Conservation (phyloP, 1,140 invertebrate species). For the Dinoponera quadriceps region DNA sequence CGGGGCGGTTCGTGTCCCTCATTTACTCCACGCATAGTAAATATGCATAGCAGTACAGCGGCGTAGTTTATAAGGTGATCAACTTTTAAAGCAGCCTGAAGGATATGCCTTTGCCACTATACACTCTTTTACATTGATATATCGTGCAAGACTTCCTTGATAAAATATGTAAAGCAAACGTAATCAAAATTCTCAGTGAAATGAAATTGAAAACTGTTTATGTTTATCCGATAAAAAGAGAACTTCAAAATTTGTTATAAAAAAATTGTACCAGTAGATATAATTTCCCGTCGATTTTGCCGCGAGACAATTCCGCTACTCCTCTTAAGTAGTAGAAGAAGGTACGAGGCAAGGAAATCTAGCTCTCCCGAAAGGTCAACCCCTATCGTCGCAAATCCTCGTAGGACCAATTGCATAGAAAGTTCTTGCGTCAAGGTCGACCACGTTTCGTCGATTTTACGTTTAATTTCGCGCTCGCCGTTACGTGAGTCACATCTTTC, state of each 20-base stretch:
- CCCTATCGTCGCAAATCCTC: not conserved
- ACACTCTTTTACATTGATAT: not conserved
- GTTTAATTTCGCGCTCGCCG: constrained; percentile 65
- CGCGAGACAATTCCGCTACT: too few species aligned
- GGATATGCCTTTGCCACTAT: not conserved
- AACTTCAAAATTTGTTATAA: too few species aligned
- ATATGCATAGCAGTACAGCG: constrained; percentile 27
- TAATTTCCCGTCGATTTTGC: too few species aligned
- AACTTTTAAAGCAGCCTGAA: constrained; percentile 6
- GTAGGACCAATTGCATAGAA: not conserved
- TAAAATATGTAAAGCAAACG: not conserved
- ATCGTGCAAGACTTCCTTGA: not conserved
- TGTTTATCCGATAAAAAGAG: too few species aligned
- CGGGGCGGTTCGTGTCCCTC: constrained; percentile 37
- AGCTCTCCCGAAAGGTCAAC: not conserved
- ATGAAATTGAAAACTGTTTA: too few species aligned
- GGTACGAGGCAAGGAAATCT: not conserved
- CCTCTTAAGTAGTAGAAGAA: not conserved
- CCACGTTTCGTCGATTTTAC: constrained; percentile 67
- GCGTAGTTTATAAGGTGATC: constrained; percentile 17
- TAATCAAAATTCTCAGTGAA: too few species aligned
- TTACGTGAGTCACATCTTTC: constrained; percentile 60
- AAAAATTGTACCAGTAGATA: too few species aligned
- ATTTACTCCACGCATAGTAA: constrained; percentile 30
- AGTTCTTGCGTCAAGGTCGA: not conserved